phyloP scores from a whole-genome alignment of 2,113 vertebrate species.

The Columba livia region DNA sequence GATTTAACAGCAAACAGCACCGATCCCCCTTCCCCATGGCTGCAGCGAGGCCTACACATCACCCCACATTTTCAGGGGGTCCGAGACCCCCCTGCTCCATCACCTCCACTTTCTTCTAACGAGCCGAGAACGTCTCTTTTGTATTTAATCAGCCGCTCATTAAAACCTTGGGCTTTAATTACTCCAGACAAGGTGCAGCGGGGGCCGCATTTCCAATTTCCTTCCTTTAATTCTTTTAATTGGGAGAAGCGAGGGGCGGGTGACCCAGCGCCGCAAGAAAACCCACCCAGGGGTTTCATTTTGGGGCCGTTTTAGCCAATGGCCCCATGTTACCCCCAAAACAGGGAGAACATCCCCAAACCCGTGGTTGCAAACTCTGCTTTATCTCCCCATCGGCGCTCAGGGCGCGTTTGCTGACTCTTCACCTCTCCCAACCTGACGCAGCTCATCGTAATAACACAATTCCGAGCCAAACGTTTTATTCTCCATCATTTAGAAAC shows the following conservation, averaged over 20 bases:
- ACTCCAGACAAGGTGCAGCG: not conserved
- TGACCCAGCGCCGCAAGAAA: not conserved
- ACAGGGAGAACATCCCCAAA: not conserved
- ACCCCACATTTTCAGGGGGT: not conserved
- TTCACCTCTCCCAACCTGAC: not conserved
- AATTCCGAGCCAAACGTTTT: not conserved
- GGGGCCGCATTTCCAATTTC: slow-evolving; percentile 22
- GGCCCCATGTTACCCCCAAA: rapidly evolving
- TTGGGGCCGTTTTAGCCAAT: not conserved
- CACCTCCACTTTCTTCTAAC: not conserved
- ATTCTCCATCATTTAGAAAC: not conserved
- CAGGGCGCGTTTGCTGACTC: not conserved
- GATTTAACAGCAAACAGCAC: rapidly evolving
- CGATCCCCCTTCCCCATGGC: not conserved
- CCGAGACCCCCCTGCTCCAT: not conserved
- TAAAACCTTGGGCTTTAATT: slow-evolving; percentile 6
- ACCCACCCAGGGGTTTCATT: not conserved
- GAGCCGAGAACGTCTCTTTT: not conserved
- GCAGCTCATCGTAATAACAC: not conserved
- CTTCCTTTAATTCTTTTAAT: slow-evolving; percentile 52
- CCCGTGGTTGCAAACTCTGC: rapidly evolving
- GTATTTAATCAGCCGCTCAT: not conserved
- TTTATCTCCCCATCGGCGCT: not conserved
- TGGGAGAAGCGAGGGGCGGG: not conserved
- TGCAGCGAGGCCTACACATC: not conserved